Base-by-base conservation (phyloP, 2,888 invertebrate species). In the Harpagoxenus sublaevis region DNA sequence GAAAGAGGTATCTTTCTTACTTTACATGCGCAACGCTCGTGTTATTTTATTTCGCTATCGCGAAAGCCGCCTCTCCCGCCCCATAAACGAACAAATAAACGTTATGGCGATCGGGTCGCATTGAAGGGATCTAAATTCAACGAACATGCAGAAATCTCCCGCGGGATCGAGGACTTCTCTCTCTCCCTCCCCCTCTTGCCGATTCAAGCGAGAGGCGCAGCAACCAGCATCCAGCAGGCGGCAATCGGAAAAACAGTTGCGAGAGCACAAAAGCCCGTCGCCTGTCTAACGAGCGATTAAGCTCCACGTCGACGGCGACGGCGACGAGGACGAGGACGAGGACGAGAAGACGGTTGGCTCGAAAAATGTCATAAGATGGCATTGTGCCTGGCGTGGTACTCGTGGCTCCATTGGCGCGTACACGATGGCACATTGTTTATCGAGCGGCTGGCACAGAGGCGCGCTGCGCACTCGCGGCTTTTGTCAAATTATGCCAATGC, bases 341-440 rank as follows among this genome's bases (percentile, higher is more conserved):
- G 70, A 73, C 39, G 35, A 35, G 73, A 42, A 77, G 74, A 89
- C 78, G 71, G 71, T 63, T 63, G 55, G 74, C 90, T 90, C 90
- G 90, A 93, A 94, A 87, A 94, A 93, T 92, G 92, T 94, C 93
- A 92, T 93, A 93, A 93, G 92, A 93, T 92, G 93, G 91, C 81
- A 93, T 93, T 93, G 94, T 93, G 85, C 85, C 15, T 70, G 68
- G 74, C 84, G 85, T 84, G 84, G 89, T 86, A 94, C 94, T 94
- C 93, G 92, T 92, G 90, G 91, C 89, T 87, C 91, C 92, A 91
- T 93, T 94, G 93, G 92, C 94, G 94, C 92, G 94, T 92, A 93
- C 92, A 92, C 93, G 93, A 94, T 94, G 92, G 93, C 84, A 92
- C 91, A 94, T 94, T 94, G 94, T 94, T 94, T 93, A 94, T 93